Conservation (phyloP, 2,797 vertebrate species). For the Dallia pectoralis region DNA sequence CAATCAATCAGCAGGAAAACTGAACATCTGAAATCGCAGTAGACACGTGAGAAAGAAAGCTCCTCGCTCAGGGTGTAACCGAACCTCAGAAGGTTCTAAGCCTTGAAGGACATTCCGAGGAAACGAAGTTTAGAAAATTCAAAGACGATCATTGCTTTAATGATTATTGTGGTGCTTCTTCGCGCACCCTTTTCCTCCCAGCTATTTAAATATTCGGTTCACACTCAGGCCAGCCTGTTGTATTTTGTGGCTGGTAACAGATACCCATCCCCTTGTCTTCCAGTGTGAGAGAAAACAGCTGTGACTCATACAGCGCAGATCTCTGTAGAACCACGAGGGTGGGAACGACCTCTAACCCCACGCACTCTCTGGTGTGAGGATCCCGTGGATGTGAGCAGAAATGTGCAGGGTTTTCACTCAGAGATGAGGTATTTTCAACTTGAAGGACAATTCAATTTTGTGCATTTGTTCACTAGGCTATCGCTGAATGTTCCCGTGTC, state of each 20-base stretch:
- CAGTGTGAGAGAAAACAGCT: slow-evolving; percentile 6
- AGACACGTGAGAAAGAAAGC: slow-evolving; percentile 6
- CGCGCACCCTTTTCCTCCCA: background rate
- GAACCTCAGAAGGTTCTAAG: slow-evolving; percentile 2
- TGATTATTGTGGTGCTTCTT: background rate
- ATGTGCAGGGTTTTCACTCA: slow-evolving; percentile 3
- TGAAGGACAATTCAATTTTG: background rate
- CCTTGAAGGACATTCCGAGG: no score
- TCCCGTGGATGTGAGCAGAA: background rate
- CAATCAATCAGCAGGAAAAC: background rate
- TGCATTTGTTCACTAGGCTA: background rate
- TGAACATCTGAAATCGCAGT: background rate
- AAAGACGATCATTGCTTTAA: background rate
- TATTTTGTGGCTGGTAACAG: slow-evolving; percentile 17
- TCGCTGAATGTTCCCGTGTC: background rate
- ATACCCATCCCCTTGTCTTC: slow-evolving; percentile 5
- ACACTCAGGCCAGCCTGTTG: background rate
- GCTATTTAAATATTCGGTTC: background rate
- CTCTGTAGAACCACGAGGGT: background rate
- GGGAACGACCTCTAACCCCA: slow-evolving; percentile 21
- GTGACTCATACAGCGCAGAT: slow-evolving; percentile 2
- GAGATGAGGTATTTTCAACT: background rate
- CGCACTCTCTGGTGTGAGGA: slow-evolving; percentile 26
- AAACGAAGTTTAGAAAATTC: no score
- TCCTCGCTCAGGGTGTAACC: background rate